phyloP scores from a whole-genome alignment of 2,113 vertebrate species.

The Nanorana parkeri region DNA sequence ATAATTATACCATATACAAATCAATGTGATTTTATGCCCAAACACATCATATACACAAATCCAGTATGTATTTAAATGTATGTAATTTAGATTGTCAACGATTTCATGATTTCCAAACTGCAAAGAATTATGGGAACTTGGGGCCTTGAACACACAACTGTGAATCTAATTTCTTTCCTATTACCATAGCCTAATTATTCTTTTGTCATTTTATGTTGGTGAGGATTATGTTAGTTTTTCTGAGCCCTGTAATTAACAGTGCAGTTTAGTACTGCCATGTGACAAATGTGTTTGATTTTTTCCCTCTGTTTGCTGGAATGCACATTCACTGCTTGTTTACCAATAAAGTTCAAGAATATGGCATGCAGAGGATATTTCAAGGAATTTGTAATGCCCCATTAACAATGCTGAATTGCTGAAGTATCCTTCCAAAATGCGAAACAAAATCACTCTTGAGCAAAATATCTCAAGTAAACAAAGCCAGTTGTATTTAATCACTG shows the following conservation, averaged over 20 bases:
- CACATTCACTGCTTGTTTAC: slow-evolving; percentile 49
- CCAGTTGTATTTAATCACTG: slow-evolving; percentile 16
- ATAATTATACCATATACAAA: background rate
- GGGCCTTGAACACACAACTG: slow-evolving; percentile 25
- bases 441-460: slow-evolving; percentile 33
- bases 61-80: background rate
- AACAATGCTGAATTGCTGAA: slow-evolving; percentile 46
- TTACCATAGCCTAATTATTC: slow-evolving; percentile 55
- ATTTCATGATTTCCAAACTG: slow-evolving; percentile 11
- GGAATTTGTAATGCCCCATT: slow-evolving; percentile 52
- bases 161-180: slow-evolving; percentile 41
- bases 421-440: slow-evolving; percentile 41
- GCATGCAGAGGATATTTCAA: slow-evolving; percentile 49
- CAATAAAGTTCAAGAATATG: slow-evolving; percentile 47
- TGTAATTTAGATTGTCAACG: background rate
- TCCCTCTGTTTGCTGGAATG: slow-evolving; percentile 35
- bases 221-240: slow-evolving; percentile 52
- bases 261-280: slow-evolving; percentile 52
- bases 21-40: background rate
- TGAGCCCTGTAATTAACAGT: slow-evolving; percentile 54
- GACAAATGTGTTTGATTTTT: slow-evolving; percentile 49
- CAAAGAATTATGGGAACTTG: slow-evolving; percentile 27
- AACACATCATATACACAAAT: background rate
- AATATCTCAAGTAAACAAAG: slow-evolving; percentile 38
- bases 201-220: slow-evolving; percentile 48